Conservation (phyloP, 2,797 vertebrate species). For the Florisuga fusca region DNA sequence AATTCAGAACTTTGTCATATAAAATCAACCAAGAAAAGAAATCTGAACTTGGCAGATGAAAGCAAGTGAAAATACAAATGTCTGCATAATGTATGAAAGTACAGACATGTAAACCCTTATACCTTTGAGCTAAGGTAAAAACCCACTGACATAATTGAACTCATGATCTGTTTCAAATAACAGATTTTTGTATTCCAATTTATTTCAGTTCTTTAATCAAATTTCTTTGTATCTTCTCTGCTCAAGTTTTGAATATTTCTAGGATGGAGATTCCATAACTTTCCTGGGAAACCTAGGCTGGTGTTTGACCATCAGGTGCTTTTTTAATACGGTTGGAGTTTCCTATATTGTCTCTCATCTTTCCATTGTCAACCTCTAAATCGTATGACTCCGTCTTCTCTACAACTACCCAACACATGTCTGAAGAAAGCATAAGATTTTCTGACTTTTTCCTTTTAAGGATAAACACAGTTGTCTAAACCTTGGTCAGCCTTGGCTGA, state of each 20-base stretch:
- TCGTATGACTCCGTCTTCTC: neutral
- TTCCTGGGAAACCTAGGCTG: neutral
- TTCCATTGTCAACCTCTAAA: neutral
- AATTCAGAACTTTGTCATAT: neutral
- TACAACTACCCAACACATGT: accelerated
- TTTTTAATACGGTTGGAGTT: neutral
- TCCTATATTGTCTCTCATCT: neutral
- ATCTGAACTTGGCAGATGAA: neutral
- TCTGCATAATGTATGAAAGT: neutral
- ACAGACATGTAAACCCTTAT: neutral
- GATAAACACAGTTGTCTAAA: neutral
- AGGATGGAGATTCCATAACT: neutral
- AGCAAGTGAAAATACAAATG: neutral
- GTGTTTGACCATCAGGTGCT: neutral
- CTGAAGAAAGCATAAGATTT: neutral
- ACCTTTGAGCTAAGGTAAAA: neutral
- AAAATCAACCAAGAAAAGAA: neutral
- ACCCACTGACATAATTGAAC: neutral
- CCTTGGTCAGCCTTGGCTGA: neutral
- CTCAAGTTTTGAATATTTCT: neutral
- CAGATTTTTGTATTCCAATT: neutral
- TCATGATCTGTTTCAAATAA: neutral
- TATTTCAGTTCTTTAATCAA: neutral
- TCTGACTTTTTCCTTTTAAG: neutral
- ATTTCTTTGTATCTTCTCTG: neutral